A percentile compares a stretch with the other conserved stretches of the same genome.
Evolutionary conservation across 2,888 invertebrate species (phyloP).

Genomic region (Tipula lateralis): DNA sequence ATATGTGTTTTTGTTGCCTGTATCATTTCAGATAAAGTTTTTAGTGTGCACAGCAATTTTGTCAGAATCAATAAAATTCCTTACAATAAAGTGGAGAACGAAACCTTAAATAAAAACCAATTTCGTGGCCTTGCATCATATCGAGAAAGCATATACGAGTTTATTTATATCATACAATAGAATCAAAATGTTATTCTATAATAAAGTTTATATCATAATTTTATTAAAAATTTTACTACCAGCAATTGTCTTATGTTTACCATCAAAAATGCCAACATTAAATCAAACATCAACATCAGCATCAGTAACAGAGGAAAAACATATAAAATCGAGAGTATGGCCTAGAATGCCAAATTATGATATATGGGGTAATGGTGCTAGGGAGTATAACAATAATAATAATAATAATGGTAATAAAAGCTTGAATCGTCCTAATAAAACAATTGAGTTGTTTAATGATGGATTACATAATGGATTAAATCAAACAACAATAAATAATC

Average conservation of each 20-base stretch:
- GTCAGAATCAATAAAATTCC: neutral
- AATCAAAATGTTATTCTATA: neutral
- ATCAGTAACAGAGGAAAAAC: neutral
- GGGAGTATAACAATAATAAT: slow-evolving; percentile 28
- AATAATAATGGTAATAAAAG: neutral
- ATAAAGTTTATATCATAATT: neutral
- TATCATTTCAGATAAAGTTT: neutral
- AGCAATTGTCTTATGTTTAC: neutral
- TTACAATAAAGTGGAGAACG: neutral
- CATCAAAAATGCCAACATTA: neutral
- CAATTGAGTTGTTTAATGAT: slow-evolving; percentile 27
- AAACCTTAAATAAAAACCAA: neutral
- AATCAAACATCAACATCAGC: neutral
- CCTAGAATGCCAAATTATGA: slow-evolving; percentile 44
- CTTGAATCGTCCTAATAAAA: neutral
- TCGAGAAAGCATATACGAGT: neutral
- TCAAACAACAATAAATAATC: neutral
- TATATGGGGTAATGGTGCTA: slow-evolving; percentile 42
- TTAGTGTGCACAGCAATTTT: neutral
- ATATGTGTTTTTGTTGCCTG: neutral
- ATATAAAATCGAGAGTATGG: slow-evolving; percentile 38
- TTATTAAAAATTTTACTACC: neutral
- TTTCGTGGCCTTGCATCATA: no score
- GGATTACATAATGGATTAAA: neutral
- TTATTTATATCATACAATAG: neutral